Conservation (phyloP, 2,888 invertebrate species). For the Cheilosia vulpina region DNA sequence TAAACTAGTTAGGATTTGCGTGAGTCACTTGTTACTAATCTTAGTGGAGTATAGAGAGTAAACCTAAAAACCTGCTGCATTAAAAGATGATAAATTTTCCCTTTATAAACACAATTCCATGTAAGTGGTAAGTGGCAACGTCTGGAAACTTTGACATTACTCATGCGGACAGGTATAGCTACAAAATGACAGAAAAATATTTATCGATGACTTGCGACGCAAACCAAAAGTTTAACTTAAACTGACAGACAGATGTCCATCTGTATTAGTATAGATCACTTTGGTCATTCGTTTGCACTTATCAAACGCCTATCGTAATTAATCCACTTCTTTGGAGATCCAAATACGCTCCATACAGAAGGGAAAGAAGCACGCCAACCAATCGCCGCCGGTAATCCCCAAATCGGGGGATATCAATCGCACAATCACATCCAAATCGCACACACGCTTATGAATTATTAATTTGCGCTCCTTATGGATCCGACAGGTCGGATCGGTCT, state of each 20-base stretch:
- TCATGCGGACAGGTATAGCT: no score
- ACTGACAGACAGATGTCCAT: constrained; percentile 28
- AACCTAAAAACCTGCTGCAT: no score
- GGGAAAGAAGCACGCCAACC: constrained; percentile 28
- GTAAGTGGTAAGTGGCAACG: no score
- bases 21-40: no score
- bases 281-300: constrained; percentile 7
- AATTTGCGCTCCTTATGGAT: constrained; percentile 44
- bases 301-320: constrained; percentile 33
- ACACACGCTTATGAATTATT: constrained; percentile 55
- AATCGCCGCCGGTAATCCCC: constrained; percentile 17
- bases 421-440: constrained; percentile 37
- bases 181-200: not conserved
- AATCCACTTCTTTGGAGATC: constrained; percentile 32
- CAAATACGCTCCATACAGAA: not conserved
- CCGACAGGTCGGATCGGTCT: constrained; percentile 5
- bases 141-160: no score
- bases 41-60: no score
- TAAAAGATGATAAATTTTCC: no score
- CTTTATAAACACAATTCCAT: no score
- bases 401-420: constrained; percentile 34
- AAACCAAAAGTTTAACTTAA: not conserved
- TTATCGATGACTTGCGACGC: not conserved
- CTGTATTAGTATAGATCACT: constrained; percentile 1
- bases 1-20: no score